Conservation (phyloP, 1,140 invertebrate species). For the Drosophila pallidifrons region DNA sequence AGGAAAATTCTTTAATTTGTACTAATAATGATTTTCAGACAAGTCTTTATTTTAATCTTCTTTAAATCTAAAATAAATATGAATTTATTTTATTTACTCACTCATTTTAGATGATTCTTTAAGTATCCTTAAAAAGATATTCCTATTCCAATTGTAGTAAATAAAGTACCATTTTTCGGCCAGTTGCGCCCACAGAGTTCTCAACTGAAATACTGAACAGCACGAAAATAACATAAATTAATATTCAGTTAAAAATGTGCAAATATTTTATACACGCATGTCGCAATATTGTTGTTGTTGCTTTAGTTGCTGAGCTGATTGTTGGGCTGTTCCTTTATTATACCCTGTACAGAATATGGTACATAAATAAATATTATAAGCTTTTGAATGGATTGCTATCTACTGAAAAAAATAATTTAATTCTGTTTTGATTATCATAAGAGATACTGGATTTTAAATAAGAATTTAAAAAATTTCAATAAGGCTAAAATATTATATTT, state of each 20-base stretch:
- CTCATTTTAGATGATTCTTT: no score
- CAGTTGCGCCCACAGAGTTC: conserved; percentile 22
- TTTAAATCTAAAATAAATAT: no score
- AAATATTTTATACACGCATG: conserved; percentile 67
- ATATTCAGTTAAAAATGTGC: conserved; percentile 78
- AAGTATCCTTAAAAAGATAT: no score
- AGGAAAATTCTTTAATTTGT: no score
- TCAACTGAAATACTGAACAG: conserved; percentile 26
- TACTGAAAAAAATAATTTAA: no score
- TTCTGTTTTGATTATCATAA: no score
- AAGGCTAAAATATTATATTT: no score
- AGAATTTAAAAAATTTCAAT: no score
- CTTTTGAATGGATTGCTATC: not conserved
- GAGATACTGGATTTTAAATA: no score
- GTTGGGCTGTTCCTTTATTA: conserved; percentile 25
- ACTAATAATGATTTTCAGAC: no score
- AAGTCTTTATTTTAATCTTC: no score
- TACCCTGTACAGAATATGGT: not conserved
- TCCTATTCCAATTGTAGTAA: not conserved
- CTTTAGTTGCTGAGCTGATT: conserved; percentile 9
- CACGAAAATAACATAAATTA: conserved; percentile 73
- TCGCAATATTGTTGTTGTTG: conserved; percentile 30
- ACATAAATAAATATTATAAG: not conserved
- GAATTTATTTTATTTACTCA: no score
- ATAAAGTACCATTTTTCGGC: conserved; percentile 23